phyloP scores from a whole-genome alignment of 2,888 invertebrate genomes.

The Nymphalis urticae region DNA sequence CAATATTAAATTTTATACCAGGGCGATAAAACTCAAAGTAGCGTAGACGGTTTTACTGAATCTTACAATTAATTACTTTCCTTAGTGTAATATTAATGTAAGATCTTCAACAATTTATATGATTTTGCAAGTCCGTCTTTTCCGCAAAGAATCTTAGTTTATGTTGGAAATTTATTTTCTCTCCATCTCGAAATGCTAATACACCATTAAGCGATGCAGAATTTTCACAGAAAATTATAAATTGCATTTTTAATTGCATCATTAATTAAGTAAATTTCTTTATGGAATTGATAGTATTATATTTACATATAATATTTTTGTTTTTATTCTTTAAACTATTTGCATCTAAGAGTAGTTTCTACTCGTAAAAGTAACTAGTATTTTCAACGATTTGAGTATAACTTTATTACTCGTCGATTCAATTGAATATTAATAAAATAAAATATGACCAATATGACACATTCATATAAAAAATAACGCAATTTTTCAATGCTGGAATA shows the following conservation, averaged over 20 bases:
- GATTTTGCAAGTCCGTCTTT: constrained; percentile 28
- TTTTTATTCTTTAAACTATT: no score
- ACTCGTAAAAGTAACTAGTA: no score
- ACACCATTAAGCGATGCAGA: constrained; percentile 8
- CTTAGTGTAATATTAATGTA: constrained; percentile 36
- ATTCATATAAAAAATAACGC: no score
- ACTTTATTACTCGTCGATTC: no score
- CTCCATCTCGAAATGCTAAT: constrained; percentile 24
- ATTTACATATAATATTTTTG: neutral
- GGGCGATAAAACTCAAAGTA: constrained; percentile 19
- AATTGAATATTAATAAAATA: no score
- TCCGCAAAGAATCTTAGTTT: constrained; percentile 32
- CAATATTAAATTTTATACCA: constrained; percentile 24
- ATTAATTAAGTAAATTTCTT: constrained; percentile 4
- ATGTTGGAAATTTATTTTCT: constrained; percentile 23
- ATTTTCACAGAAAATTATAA: constrained; percentile 11
- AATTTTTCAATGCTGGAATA: no score
- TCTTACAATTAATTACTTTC: constrained; percentile 27
- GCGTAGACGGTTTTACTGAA: constrained; percentile 10
- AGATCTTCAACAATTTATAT: constrained; percentile 38
- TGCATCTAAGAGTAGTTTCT: no score
- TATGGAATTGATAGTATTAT: neutral
- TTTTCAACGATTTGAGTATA: no score
- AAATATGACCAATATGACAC: no score
- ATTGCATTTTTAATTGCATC: constrained; percentile 13